Conservation (phyloP, 92 coral and sea anemone species). For the Micromussa lordhowensis region DNA sequence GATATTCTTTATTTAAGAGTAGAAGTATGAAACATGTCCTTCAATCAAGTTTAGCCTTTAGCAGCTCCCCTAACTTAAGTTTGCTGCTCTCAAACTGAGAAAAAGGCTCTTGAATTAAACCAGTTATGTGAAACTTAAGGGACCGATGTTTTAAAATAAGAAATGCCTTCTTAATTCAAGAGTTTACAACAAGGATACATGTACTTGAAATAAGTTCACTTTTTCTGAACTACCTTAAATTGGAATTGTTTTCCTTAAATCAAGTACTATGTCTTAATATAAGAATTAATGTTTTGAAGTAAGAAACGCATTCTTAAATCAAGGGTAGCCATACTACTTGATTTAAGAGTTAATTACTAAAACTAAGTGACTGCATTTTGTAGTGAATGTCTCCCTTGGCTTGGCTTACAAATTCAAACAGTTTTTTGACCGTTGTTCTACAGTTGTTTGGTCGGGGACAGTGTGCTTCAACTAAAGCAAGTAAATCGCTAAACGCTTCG, state of each 20-base stretch:
- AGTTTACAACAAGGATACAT: not conserved
- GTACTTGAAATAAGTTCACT: slow-evolving; percentile 12
- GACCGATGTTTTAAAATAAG: not conserved
- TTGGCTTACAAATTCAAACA: slow-evolving; percentile 45
- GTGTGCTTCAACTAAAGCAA: slow-evolving; percentile 71
- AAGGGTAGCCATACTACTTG: slow-evolving; percentile 20
- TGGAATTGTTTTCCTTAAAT: slow-evolving; percentile 9
- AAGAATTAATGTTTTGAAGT: slow-evolving; percentile 14
- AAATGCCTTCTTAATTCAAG: slow-evolving; percentile 9
- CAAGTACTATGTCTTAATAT: slow-evolving; percentile 19
- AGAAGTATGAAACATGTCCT: slow-evolving; percentile 3
- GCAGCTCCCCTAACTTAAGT: slow-evolving; percentile 29
- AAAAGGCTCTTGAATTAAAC: slow-evolving; percentile 19
- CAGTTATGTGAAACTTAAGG: not conserved
- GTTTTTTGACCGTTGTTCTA: slow-evolving; percentile 47
- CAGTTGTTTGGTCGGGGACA: slow-evolving; percentile 73
- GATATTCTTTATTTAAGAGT: slow-evolving; percentile 4
- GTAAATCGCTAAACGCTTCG: slow-evolving; percentile 63
- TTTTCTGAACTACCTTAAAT: slow-evolving; percentile 20
- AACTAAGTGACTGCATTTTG: slow-evolving; percentile 8
- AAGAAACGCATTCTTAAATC: slow-evolving; percentile 4
- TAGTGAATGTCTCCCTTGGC: slow-evolving; percentile 60
- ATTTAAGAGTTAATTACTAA: slow-evolving; percentile 7
- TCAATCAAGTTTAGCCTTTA: slow-evolving; percentile 14
- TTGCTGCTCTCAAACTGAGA: slow-evolving; percentile 9